phyloP scores from a whole-genome alignment of 2,797 vertebrate genomes.

The Peromyscus melanophrys region DNA sequence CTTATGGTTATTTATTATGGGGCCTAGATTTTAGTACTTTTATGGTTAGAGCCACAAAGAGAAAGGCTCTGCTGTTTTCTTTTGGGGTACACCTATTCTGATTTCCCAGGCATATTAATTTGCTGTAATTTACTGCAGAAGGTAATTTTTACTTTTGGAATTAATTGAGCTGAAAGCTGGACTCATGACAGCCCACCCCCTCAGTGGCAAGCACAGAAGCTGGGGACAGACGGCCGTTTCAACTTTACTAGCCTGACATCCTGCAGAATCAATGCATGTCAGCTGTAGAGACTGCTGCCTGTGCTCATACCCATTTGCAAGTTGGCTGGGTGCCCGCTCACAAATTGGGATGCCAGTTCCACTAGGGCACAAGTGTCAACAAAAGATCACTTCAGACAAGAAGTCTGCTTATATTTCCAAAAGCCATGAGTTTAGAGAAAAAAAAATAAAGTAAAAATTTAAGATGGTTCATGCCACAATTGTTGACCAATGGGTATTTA shows the following conservation, averaged over 20 bases:
- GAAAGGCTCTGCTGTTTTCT: conserved; percentile 46
- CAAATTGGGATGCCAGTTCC: conserved; percentile 78
- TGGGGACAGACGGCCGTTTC: conserved; percentile 74
- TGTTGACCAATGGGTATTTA: conserved; percentile 79
- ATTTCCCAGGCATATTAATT: conserved; percentile 73
- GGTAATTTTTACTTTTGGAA: conserved; percentile 82
- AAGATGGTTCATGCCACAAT: conserved; percentile 66
- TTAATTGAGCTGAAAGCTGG: conserved; percentile 75
- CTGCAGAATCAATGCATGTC: conserved; percentile 61
- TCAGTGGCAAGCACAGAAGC: conserved; percentile 71
- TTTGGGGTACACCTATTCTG: conserved; percentile 22
- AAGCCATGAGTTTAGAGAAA: conserved; percentile 50
- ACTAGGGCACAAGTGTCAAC: conserved; percentile 74
- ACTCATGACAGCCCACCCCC: conserved; percentile 49
- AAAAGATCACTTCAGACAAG: conserved; percentile 78
- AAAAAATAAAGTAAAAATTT: conserved; percentile 49
- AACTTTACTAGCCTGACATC: conserved; percentile 79
- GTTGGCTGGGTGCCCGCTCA: conserved; percentile 78
- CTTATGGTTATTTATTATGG: conserved; percentile 10
- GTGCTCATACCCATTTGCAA: conserved; percentile 66
- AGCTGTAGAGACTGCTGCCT: conserved; percentile 37
- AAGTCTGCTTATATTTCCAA: conserved; percentile 71
- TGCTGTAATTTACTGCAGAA: conserved; percentile 68
- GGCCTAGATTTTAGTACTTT: background rate
- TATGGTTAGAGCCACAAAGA: background rate